phyloP scores from a whole-genome alignment of 2,888 invertebrate genomes.

The Meandrusa payeni region DNA sequence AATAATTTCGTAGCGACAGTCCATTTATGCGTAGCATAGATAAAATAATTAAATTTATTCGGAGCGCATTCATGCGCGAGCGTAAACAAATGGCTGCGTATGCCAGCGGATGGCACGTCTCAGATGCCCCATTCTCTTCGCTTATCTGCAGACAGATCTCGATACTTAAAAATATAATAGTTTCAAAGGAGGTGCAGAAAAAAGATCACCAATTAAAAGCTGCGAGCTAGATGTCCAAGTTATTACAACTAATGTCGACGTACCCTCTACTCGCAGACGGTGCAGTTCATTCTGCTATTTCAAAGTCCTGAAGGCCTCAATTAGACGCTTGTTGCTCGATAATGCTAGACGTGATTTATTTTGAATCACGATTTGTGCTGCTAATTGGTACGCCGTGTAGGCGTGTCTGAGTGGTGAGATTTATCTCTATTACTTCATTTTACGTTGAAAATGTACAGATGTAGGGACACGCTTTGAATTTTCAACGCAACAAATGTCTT shows the following conservation, averaged over 20 bases:
- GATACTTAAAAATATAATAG: constrained; percentile 48
- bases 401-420: constrained; percentile 20
- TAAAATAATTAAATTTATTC: constrained; percentile 41
- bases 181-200: constrained; percentile 39
- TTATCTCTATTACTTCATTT: constrained; percentile 8
- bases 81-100: constrained; percentile 40
- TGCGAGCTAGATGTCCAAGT: constrained; percentile 37
- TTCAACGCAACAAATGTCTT: background rate
- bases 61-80: constrained; percentile 48
- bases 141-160: constrained; percentile 62
- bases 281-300: constrained; percentile 19
- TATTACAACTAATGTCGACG: constrained; percentile 23
- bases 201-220: constrained; percentile 51
- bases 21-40: constrained; percentile 13
- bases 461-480: background rate
- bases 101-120: constrained; percentile 58
- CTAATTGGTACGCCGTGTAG: constrained; percentile 20
- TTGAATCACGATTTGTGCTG: constrained; percentile 18
- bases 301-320: constrained; percentile 22
- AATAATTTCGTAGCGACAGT: no score
- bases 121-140: constrained; percentile 58
- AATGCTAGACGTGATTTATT: constrained; percentile 24
- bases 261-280: constrained; percentile 16
- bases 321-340: constrained; percentile 21
- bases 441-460: constrained; percentile 4